A percentile compares a stretch with the other conserved stretches of the same genome.
Conservation (phyloP, 2,888 invertebrate genomes). For the Noctua janthina region DNA sequence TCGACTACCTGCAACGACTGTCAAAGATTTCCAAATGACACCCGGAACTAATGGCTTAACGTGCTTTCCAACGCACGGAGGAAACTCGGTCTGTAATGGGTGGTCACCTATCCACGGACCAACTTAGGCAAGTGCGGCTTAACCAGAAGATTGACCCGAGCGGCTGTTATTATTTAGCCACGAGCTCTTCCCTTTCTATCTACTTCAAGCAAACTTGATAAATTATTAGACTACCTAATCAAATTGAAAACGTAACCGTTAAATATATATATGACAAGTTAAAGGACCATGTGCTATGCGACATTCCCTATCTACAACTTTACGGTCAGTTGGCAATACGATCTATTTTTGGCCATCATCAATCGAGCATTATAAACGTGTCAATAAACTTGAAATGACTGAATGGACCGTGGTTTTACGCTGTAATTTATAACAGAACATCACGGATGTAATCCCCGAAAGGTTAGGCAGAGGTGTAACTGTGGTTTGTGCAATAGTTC, state of each 20-base stretch:
- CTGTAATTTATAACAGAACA: background rate
- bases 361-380: slow-evolving; percentile 6
- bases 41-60: too few relatives aligned
- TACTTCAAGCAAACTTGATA: background rate
- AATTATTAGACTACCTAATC: background rate
- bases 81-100: too few relatives aligned
- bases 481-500: too few relatives aligned
- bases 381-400: background rate
- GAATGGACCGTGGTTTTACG: background rate
- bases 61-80: too few relatives aligned
- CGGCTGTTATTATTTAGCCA: too few relatives aligned
- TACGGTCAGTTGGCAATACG: background rate
- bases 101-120: too few relatives aligned
- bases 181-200: too few relatives aligned
- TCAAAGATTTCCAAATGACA: too few relatives aligned
- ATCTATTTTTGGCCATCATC: slow-evolving; percentile 9
- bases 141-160: too few relatives aligned
- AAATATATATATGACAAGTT: background rate
- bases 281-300: background rate
- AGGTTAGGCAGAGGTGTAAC: background rate
- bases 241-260: background rate
- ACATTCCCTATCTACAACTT: background rate
- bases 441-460: background rate
- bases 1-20: too few relatives aligned
- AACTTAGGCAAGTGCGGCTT: too few relatives aligned